Base-by-base conservation (phyloP, 30 jellyfish, hydroid and myxozoan genomes). In the Aurelia coerulea region DNA sequence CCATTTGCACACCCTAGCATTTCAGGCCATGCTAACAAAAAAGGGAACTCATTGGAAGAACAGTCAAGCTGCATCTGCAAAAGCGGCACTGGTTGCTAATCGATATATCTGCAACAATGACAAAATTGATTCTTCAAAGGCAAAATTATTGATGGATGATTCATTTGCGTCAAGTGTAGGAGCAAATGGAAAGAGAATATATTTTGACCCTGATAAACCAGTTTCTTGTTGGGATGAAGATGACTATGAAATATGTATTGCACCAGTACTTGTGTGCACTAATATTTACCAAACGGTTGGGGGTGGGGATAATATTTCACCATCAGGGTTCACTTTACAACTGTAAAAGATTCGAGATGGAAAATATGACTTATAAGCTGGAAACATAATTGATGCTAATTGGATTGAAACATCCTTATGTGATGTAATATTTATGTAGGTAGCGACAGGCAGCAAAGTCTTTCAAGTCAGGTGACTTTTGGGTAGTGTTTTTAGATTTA, bases 241-340 rank as follows among this genome's bases (percentile, higher is more conserved):
- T 60, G 97, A 93, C 62, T 87, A 93, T 79, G 97, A 93, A 72
- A 68, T 93, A 16, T 93, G 98, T 69, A 68, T 93, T 68, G 98
- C 98, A 31, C 98, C 98, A 2, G 98, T 93, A 53, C 85, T 93
- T 23, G 97, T 93, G 12, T 93, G 98, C 88, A 93, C 98, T 9
- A 86, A 78, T 12, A 96, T 93, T 14, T 74, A 79, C 19, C 98
- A 93, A 90, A 93, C 98, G 0, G 98, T 68, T 51, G 98, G 98
- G 0, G 98, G 98, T 8, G 98, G 98, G 9, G 98, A 93, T 78
- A 93, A 93, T 73, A 85, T 93, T 13, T 79, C 98, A 2, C 97
- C 97, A 13, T 88, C 98, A 23, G 98, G 97, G 52, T 68, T 93
- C 29, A 74, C 88, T 41, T 79, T 81, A 29, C 98, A 93, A 60